Conservation (phyloP, 2,888 invertebrate genomes). For the Agonopterix subpropinquella region DNA sequence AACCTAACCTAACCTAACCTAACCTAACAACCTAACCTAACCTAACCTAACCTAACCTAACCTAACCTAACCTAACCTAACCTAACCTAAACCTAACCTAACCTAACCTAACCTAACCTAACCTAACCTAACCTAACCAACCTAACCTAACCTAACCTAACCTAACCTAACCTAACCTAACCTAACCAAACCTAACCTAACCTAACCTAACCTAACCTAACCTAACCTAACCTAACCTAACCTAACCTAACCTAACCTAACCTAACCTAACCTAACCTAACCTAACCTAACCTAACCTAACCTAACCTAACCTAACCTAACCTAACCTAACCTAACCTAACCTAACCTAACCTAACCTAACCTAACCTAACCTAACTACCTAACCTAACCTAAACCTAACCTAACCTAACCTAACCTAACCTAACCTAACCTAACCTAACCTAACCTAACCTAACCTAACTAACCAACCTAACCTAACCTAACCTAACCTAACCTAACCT, state of each 20-base stretch:
- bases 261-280: slow-evolving; percentile 2
- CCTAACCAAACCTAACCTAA: slow-evolving; percentile 6
- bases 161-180: slow-evolving; percentile 6
- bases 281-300: slow-evolving; percentile 9
- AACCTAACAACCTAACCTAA: slow-evolving; percentile 6
- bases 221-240: slow-evolving; percentile 6
- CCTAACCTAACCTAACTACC: slow-evolving; percentile 7
- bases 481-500: slow-evolving; percentile 16
- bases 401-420: slow-evolving; percentile 7
- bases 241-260: slow-evolving; percentile 3
- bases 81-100: slow-evolving; percentile 5
- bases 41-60: slow-evolving; percentile 7
- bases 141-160: slow-evolving; percentile 3
- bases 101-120: slow-evolving; percentile 5
- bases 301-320: slow-evolving; percentile 13
- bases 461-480: slow-evolving; percentile 9
- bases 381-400: slow-evolving; percentile 6
- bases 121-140: slow-evolving; percentile 1
- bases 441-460: slow-evolving; percentile 12
- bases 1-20: slow-evolving; percentile 3
- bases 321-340: slow-evolving; percentile 6
- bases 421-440: slow-evolving; percentile 11
- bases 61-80: slow-evolving; percentile 7
- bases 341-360: not conserved
- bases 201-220: slow-evolving; percentile 6